phyloP scores from a whole-genome alignment of 2,797 vertebrate genomes.

The Notoglanidium macrostoma region DNA sequence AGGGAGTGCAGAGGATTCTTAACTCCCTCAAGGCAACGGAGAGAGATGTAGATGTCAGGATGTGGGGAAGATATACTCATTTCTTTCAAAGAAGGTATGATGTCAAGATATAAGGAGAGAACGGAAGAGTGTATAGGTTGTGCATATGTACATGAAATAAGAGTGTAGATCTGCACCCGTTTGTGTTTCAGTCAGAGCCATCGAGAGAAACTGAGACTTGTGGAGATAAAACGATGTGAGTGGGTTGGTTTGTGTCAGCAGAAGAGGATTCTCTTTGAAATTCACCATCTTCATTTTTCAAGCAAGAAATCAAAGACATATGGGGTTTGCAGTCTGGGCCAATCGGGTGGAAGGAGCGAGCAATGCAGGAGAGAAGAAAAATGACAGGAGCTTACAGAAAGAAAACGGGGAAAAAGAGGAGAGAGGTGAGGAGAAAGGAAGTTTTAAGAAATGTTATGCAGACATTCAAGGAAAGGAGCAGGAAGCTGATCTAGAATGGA shows the following conservation, averaged over 20 bases:
- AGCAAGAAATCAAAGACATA: constrained; percentile 74
- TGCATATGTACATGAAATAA: constrained; percentile 11
- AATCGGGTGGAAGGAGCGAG: constrained; percentile 55
- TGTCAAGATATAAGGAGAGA: constrained; percentile 17
- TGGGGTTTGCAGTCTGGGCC: constrained; percentile 66
- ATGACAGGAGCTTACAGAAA: constrained; percentile 53
- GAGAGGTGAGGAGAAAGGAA: constrained; percentile 46
- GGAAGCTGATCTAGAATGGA: constrained; percentile 31
- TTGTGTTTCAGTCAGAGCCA: constrained; percentile 17
- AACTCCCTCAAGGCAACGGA: constrained; percentile 16
- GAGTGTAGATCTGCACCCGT: constrained; percentile 14
- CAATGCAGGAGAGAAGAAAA: constrained; percentile 49
- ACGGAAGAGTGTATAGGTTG: neutral
- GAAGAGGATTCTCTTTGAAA: constrained; percentile 77
- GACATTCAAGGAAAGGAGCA: constrained; percentile 40
- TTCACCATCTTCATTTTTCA: constrained; percentile 73
- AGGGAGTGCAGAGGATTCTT: constrained; percentile 29
- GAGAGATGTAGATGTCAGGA: constrained; percentile 21
- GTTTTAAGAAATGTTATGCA: constrained; percentile 43
- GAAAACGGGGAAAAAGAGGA: constrained; percentile 3
- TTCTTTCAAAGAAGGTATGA: neutral
- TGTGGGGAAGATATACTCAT: neutral
- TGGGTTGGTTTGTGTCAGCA: constrained; percentile 72
- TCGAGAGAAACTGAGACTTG: constrained; percentile 35
- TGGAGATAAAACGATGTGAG: constrained; percentile 61